These are phyloP conservation scores for Stomatorhinus walkeri DNA, from an alignment of 2,797 vertebrate species.

Conservation along the genomic window DNA sequence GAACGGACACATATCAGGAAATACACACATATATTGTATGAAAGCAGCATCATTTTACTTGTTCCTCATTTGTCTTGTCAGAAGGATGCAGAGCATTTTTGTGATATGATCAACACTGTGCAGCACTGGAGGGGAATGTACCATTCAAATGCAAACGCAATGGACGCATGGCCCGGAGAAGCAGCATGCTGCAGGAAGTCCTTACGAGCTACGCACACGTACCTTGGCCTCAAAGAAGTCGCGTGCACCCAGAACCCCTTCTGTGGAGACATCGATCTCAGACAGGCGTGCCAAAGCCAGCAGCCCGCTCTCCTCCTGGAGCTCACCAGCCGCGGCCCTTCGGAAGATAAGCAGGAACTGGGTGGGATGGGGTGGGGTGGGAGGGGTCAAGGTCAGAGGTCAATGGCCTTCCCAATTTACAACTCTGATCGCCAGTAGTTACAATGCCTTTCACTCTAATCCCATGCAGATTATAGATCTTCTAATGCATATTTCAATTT, in stretches of 20 bases:
- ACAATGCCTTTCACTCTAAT: not conserved
- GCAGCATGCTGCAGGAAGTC: not conserved
- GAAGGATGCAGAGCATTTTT: conserved; percentile 3
- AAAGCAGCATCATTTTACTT: not conserved
- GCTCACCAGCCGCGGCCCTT: conserved; percentile 80
- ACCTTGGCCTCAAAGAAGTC: conserved; percentile 97
- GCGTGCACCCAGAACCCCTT: conserved; percentile 88
- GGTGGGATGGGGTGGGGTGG: conserved; percentile 11
- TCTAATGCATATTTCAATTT: not conserved
- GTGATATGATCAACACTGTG: not conserved
- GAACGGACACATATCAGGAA: not conserved
- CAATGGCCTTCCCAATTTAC: not conserved
- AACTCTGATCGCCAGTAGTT: not conserved
- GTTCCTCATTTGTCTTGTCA: not conserved
- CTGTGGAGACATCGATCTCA: conserved; percentile 82
- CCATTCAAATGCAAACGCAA: not conserved
- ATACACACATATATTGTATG: not conserved
- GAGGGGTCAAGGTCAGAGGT: not conserved
- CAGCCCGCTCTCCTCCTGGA: conserved; percentile 85
- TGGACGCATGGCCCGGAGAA: not conserved
- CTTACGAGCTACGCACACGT: conserved; percentile 24
- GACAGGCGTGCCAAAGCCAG: conserved; percentile 84
- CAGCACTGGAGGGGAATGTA: not conserved
- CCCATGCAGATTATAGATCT: not conserved
- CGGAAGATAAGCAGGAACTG: conserved; percentile 91